Conservation (phyloP, 2,797 vertebrate species). For the Adrianichthys oophorus region DNA sequence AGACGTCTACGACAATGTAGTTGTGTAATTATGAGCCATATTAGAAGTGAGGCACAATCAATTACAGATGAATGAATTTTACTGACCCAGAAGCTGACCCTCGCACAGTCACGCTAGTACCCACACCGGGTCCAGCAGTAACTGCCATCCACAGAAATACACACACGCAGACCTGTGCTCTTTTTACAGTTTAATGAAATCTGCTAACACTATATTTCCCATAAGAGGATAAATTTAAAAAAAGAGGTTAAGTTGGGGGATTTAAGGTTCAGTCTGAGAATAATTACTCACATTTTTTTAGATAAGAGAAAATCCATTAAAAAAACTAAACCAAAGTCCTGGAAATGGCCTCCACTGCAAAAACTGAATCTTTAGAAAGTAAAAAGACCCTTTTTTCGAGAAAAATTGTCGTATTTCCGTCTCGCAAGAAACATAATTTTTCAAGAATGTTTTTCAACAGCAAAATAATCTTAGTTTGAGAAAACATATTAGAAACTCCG, state of each 20-base stretch:
- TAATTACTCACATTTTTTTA: constrained; percentile 26
- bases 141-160: constrained; percentile 11
- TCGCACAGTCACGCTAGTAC: constrained; percentile 60
- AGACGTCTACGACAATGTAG: constrained; percentile 36
- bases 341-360: no score
- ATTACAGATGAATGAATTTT: constrained; percentile 65
- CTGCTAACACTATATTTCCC: not conserved
- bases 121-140: constrained; percentile 16
- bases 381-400: no score
- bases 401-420: no score
- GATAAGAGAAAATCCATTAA: not conserved
- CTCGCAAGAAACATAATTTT: no score
- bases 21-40: constrained; percentile 61
- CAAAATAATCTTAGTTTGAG: no score
- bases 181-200: constrained; percentile 20
- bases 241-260: constrained; percentile 8
- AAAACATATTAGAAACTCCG: no score
- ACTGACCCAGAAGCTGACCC: constrained; percentile 65
- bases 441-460: no score
- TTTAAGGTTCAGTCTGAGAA: constrained; percentile 29
- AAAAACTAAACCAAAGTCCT: constrained; percentile 17
- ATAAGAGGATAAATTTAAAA: not conserved
- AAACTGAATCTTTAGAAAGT: no score
- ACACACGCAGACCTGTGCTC: constrained; percentile 20
- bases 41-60: constrained; percentile 59